Percentiles rank a stretch among this genome's conserved stretches.
phyloP scores from a whole-genome alignment of 2,888 invertebrate genomes.

The Aquatica leii region DNA sequence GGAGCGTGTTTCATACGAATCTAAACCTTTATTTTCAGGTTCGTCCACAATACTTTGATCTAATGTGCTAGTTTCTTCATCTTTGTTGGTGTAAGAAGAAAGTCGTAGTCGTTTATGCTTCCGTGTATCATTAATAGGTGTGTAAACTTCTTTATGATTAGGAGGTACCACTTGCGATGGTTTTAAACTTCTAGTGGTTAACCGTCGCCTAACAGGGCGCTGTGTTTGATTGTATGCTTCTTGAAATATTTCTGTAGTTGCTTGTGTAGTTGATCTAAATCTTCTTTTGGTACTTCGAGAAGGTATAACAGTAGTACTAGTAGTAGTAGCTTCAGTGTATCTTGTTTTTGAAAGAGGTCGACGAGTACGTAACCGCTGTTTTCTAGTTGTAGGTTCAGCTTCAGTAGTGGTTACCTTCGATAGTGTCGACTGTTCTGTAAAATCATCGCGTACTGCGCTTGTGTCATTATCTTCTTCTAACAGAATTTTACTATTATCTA shows the following conservation, averaged over 20 bases:
- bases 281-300: conserved; percentile 5
- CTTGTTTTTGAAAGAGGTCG: conserved; percentile 13
- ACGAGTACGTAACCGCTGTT: conserved; percentile 12
- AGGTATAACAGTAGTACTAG: background rate
- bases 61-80: conserved; percentile 44
- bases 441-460: too few species aligned
- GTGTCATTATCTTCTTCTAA: too few species aligned
- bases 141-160: conserved; percentile 43
- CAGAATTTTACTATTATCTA: too few species aligned
- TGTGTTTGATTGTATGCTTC: conserved; percentile 3
- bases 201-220: conserved; percentile 16
- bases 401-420: conserved; percentile 9
- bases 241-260: conserved; percentile 12
- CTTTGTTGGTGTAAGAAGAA: conserved; percentile 18
- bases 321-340: background rate
- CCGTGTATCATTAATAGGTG: conserved; percentile 44
- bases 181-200: conserved; percentile 20
- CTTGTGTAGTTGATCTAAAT: conserved; percentile 21
- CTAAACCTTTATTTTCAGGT: conserved; percentile 30
- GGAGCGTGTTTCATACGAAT: background rate
- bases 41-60: conserved; percentile 50
- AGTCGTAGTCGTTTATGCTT: conserved; percentile 49
- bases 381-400: conserved; percentile 3
- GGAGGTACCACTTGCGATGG: conserved; percentile 28
- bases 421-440: conserved; percentile 4